Evolutionary conservation across 2,113 vertebrate genomes (phyloP), one percentile per base, ranked within the genome.

Genomic region (Mugil cephalus): DNA sequence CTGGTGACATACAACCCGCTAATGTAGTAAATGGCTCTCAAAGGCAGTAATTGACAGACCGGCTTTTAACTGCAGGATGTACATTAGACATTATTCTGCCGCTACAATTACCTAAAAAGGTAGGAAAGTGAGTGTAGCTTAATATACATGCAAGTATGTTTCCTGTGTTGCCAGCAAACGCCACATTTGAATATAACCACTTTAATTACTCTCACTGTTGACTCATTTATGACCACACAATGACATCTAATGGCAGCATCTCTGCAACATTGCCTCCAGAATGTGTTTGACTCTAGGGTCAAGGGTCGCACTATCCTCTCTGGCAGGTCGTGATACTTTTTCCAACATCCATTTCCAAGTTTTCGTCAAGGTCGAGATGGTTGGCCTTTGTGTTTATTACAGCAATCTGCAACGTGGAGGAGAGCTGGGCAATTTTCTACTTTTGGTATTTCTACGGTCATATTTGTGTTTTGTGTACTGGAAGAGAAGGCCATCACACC

Each of bases 21-120:
- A 61, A 76, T 54, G 72, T 39, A 62, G 36, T 61, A 53, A 42
- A 78, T 71, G 54, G 65, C 51, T 42, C 18, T 34, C 43, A 39
- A 24, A 52, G 51, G 54, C 40, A 73, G 48, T 74, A 55, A 81
- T 81, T 60, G 73, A 60, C 30, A 1, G 10, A 38, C 15, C 36
- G 53, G 53, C 36, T 56, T 56, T 77, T 70, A 19, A 58, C 50
- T 43, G 55, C 59, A 61, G 34, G 15, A 17, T 8, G 8, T n/a
- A 45, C 24, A 70, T 48, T 69, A 65, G 15, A 15, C 2, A 67
- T 78, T 66, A 70, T 67, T 66, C 30, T 51, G 10, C 11, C 7
- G 48, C 43, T n/a, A 30, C 2, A 67, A 42, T 21, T 9, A 35
- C 10, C 4, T 8, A 12, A 1, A 54, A 54, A 66, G 8, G 52